Base-by-base conservation (phyloP, 2,113 vertebrate genomes). In the Rutilus rutilus region DNA sequence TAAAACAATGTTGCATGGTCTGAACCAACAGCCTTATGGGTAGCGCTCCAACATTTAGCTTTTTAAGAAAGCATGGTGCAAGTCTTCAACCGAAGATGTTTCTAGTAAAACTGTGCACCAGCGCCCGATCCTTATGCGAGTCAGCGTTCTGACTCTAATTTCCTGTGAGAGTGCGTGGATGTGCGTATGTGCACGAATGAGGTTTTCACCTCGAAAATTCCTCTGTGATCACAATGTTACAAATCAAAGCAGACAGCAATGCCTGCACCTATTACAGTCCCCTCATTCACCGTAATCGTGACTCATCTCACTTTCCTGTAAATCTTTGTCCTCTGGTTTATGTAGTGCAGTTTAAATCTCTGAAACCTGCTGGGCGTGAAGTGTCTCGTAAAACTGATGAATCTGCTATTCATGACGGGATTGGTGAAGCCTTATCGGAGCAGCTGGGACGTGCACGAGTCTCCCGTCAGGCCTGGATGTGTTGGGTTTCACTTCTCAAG, bases 71-170 rank as follows among this genome's bases (percentile, higher is more conserved):
- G 7, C 6, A 25, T 45, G 23, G 12, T 33, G 25, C 15, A 5
- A 77, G 47, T 54, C 74, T 54, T 19, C 33, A 54, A 77, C 45
- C 6, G 6, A 54, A 76, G 25, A 15, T 52, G 73, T 30, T 30
- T 54, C 47, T 30, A 5, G 8, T 27, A 25, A 76, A 76, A 30
- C 27, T 36, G 25, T 77, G 25, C 65, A 36, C 52, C 1, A 15
- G 30, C 0, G 45, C 36, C 78, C 47, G 39, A 84, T 36, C n/a
- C 15, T 84, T 60, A 47, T 69, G 78, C 75, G 54, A 82, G 67
- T 86, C 77, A 86, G 69, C 60, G 59, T 76, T 71, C 17, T 86
- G 57, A 21, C 25, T 80, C 62, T 82, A 69, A 86, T 59, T 86
- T 64, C 77, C 54, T 75, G 39, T 69, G 84, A 86, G 81, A 87